Conservation (phyloP, 2,888 invertebrate genomes). For the Euzophera pinguis region DNA sequence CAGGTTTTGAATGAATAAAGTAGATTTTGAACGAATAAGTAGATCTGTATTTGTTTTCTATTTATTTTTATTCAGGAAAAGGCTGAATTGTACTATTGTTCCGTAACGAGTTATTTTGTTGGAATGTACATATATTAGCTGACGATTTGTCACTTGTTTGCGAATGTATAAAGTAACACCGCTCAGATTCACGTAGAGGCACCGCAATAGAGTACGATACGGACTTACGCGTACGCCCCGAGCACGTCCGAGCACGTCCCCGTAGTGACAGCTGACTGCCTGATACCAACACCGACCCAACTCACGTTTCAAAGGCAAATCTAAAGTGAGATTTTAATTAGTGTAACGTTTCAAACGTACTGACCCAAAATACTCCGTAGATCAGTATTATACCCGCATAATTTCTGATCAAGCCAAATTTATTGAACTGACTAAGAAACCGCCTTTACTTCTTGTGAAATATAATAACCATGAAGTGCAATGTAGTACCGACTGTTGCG, state of each 20-base stretch:
- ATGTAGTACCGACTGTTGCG: slow-evolving; percentile 60
- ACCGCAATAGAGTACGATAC: slow-evolving; percentile 24
- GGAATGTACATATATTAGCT: slow-evolving; percentile 56
- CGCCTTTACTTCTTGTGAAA: slow-evolving; percentile 72
- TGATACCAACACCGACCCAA: slow-evolving; percentile 27
- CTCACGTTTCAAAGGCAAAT: slow-evolving; percentile 46
- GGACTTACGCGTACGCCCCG: slow-evolving; percentile 20
- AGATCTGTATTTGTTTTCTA: slow-evolving; percentile 53
- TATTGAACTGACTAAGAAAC: slow-evolving; percentile 70
- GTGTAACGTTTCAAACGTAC: slow-evolving; percentile 41
- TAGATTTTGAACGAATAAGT: slow-evolving; percentile 65
- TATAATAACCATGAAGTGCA: slow-evolving; percentile 62
- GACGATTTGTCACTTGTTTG: slow-evolving; percentile 35
- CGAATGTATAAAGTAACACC: slow-evolving; percentile 23
- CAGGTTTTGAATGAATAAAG: slow-evolving; percentile 76
- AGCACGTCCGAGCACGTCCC: slow-evolving; percentile 31
- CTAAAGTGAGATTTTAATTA: slow-evolving; percentile 57
- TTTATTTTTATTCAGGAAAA: slow-evolving; percentile 47
- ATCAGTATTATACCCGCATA: slow-evolving; percentile 57
- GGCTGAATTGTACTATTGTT: slow-evolving; percentile 57
- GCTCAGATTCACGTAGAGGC: slow-evolving; percentile 38
- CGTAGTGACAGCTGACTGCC: slow-evolving; percentile 51
- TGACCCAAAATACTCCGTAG: slow-evolving; percentile 63
- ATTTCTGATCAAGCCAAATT: slow-evolving; percentile 74
- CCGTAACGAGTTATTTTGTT: slow-evolving; percentile 46